Evolutionary conservation across 2,113 vertebrate species (phyloP), one percentile per base, ranked within the genome.

Genomic region (Eudyptes chrysolophus): DNA sequence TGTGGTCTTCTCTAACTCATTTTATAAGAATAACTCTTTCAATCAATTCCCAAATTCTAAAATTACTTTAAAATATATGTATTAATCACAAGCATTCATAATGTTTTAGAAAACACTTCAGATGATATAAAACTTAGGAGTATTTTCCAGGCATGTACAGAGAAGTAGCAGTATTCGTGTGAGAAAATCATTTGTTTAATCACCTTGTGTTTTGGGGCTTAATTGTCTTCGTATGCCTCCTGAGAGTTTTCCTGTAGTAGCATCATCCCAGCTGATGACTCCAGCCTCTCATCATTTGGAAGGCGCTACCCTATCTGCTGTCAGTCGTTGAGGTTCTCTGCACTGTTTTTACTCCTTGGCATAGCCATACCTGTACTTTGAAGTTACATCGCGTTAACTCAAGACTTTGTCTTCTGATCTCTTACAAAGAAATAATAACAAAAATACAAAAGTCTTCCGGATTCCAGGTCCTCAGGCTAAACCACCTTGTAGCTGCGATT

Each of bases 381-480:
- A 97, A 92, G 81, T 69, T 74, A 6, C 25, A 2, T 30, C 0
- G 0, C 2, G 3, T 61, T 95, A 79, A 76, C 61, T 69, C 18
- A 11, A 74, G 57, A 49, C 1, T 2, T 85, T 93, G 93, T 90
- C 78, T 88, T 92, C 78, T 92, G 78, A 83, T 94, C 74, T 92
- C 42, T 89, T 77, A 74, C 66, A 79, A 46, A 95, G 87, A 46
- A 95, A 40, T 74, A 85, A 32, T 85, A 88, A 95, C 62, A 90
- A 22, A 90, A 92, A 90, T 42, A 38, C 40, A 89, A 65, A 97
- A 49, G 36, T 83, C 36, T 93, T 90, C 62, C 70, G 25, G 75
- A 94, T 90, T 86, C 30, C 90, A 94, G 54, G 75, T 92, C 96
- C 94, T 83, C 2, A 0, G 95, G 96, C 96, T 92, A 76, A 94